Conservation (phyloP, 2,113 vertebrate species). For the Scophthalmus maximus region DNA sequence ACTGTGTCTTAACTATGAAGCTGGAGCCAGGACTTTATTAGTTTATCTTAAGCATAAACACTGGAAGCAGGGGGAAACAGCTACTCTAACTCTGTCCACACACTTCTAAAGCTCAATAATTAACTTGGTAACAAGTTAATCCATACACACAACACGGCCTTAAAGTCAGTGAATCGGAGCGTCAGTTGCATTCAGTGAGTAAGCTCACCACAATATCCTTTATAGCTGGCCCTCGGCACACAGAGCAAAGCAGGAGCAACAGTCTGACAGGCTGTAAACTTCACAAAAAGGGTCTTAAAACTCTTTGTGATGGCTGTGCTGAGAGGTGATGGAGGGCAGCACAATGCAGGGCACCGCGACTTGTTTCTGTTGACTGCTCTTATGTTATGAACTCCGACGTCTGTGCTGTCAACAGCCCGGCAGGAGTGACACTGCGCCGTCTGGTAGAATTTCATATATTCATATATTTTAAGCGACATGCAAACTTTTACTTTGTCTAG, state of each 20-base stretch:
- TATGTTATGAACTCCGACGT: background rate
- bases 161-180: background rate
- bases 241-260: background rate
- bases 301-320: background rate
- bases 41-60: no score
- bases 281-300: background rate
- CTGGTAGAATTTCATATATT: background rate
- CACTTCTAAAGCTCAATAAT: background rate
- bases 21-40: no score
- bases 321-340: constrained; percentile 7
- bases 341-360: background rate
- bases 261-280: background rate
- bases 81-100: no score
- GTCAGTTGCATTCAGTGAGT: background rate
- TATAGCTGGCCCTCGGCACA: background rate
- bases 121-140: no score
- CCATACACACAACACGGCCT: background rate
- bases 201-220: background rate
- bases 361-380: constrained; percentile 3
- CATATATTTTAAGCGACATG: no score
- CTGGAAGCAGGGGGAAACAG: no score
- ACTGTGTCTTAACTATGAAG: no score
- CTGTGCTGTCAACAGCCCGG: background rate
- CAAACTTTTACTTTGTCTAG: no score
- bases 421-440: background rate